Conservation (phyloP, 2,113 vertebrate genomes). For the Podarcis muralis region DNA sequence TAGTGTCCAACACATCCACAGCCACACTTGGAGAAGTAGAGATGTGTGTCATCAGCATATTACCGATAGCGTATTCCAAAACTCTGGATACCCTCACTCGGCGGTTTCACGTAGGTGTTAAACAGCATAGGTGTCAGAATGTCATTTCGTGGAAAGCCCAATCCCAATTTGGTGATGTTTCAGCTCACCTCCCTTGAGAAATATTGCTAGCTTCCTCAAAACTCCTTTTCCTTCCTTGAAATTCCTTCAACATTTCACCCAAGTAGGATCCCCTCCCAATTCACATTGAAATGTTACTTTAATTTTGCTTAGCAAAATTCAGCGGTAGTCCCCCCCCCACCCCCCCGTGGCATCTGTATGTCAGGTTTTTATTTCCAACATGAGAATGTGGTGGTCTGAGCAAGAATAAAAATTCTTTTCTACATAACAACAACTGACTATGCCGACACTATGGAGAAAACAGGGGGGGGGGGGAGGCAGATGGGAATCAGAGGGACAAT, state of each 20-base stretch:
- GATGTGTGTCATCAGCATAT: too few relatives aligned
- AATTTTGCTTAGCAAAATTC: not conserved
- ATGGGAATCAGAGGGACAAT: not conserved
- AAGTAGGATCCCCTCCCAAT: not conserved
- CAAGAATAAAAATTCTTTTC: not conserved
- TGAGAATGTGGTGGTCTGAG: not conserved
- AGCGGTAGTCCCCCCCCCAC: not conserved
- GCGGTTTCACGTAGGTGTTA: too few relatives aligned
- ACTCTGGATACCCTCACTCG: too few relatives aligned
- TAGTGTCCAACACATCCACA: too few relatives aligned
- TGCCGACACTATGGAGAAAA: not conserved
- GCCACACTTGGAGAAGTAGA: too few relatives aligned
- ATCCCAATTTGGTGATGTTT: not conserved
- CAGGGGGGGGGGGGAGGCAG: too few relatives aligned
- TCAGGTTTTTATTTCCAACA: not conserved
- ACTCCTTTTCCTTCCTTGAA: not conserved
- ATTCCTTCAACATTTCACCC: not conserved
- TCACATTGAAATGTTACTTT: not conserved
- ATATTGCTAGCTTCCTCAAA: not conserved
- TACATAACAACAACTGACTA: not conserved
- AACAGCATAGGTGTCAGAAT: not conserved
- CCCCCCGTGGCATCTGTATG: not conserved
- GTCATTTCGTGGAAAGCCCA: not conserved
- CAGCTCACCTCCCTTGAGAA: not conserved
- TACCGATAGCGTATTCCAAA: too few relatives aligned